These are phyloP conservation scores for Acropora tenuis DNA, from an alignment of 64 coral and sea anemone species.

Conservation along the genomic window DNA sequence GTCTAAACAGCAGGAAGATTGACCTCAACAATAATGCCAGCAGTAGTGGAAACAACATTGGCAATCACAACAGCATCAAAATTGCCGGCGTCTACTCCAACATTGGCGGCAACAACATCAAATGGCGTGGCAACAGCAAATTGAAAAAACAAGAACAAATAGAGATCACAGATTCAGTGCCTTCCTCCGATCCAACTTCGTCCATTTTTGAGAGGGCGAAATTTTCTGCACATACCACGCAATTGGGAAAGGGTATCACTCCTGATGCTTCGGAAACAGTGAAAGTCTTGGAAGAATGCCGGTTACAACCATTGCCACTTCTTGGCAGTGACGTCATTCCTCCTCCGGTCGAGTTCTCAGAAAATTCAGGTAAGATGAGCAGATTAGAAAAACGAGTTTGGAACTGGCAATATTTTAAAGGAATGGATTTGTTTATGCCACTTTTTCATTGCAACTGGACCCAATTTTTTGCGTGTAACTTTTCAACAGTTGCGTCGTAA, in stretches of 20 bases:
- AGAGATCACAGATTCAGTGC: not conserved
- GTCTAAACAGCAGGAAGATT: not conserved
- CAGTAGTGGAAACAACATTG: not conserved
- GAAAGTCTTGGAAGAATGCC: slow-evolving; percentile 15
- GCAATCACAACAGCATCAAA: not conserved
- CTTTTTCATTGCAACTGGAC: too few species aligned
- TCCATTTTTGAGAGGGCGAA: not conserved
- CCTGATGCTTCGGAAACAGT: not conserved
- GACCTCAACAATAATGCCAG: not conserved
- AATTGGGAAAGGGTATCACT: not conserved
- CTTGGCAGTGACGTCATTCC: not conserved
- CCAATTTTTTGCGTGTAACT: too few species aligned
- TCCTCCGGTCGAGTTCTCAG: slow-evolving; percentile 12
- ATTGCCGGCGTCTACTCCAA: not conserved
- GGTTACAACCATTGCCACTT: slow-evolving; percentile 30
- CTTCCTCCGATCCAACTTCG: too few species aligned
- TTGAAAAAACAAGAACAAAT: not conserved
- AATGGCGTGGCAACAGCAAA: not conserved
- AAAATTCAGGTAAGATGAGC: not conserved
- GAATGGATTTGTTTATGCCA: too few species aligned
- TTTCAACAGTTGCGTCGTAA: too few species aligned
- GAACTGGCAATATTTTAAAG: too few species aligned
- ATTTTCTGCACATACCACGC: not conserved
- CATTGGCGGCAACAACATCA: not conserved
- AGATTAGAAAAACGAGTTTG: too few species aligned